These are phyloP conservation scores for Strongylocentrotus purpuratus DNA, from an alignment of 35 echinoderm and acorn worm species.

Conservation along the genomic window DNA sequence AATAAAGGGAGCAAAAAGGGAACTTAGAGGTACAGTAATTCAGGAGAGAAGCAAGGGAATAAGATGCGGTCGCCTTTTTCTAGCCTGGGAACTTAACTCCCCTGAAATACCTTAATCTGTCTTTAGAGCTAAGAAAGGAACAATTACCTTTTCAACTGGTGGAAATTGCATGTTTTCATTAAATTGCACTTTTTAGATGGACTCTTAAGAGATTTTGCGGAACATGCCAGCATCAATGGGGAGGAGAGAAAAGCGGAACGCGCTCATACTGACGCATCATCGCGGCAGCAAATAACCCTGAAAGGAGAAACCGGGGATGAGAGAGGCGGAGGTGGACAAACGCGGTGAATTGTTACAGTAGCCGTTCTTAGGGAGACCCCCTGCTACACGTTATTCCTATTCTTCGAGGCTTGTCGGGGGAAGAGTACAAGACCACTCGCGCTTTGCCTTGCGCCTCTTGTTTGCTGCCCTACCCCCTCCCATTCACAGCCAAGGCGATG, in stretches of 20 bases:
- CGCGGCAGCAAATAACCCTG: neutral
- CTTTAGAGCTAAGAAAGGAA: conserved; percentile 19
- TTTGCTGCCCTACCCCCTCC: conserved; percentile 24
- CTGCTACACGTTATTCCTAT: neutral
- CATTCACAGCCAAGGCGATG: conserved; percentile 22
- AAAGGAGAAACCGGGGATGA: neutral
- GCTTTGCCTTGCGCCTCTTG: neutral
- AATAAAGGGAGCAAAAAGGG: neutral
- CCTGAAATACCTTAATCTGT: neutral
- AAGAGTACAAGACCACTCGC: neutral
- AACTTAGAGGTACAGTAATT: neutral
- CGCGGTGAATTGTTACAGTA: neutral
- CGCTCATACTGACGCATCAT: conserved; percentile 21
- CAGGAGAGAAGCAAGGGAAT: neutral
- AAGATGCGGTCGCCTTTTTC: neutral
- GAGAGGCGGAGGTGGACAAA: neutral
- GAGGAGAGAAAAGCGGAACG: neutral
- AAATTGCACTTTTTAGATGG: conserved; percentile 28
- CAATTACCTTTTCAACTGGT: conserved; percentile 18
- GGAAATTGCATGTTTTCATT: conserved; percentile 33
- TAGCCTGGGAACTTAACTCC: neutral
- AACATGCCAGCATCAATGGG: conserved; percentile 14
- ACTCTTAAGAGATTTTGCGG: conserved; percentile 5
- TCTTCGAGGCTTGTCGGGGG: neutral
- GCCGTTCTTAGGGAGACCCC: neutral